Evolutionary conservation across 2,797 vertebrate genomes (phyloP).

Genomic region (Phalanger gymnotis): DNA sequence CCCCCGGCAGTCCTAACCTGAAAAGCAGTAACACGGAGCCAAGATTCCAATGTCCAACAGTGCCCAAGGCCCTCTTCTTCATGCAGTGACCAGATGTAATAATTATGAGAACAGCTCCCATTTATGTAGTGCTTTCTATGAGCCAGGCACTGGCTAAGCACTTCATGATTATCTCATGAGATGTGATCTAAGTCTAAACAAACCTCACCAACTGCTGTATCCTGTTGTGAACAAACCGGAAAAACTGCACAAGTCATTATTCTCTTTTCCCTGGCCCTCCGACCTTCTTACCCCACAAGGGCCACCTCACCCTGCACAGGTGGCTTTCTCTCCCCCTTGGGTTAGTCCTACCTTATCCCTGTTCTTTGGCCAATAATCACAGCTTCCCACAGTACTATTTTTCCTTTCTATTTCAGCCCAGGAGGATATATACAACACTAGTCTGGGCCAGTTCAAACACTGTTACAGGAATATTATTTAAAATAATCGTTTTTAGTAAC

Average conservation of each 20-base stretch:
- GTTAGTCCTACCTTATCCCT: not conserved
- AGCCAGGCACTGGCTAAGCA: too few species aligned
- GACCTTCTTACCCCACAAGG: not conserved
- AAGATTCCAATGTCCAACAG: not conserved
- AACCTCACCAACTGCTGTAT: not conserved
- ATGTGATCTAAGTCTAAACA: not conserved
- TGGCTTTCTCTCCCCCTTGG: not conserved
- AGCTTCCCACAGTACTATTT: not conserved
- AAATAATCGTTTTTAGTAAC: not conserved
- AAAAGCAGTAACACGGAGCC: not conserved
- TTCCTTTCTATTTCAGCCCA: not conserved
- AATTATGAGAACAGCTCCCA: not conserved
- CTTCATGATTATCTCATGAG: not conserved
- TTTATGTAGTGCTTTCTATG: too few species aligned
- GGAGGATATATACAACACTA: not conserved
- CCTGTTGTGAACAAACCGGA: not conserved
- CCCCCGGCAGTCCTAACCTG: not conserved
- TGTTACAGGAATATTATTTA: constrained; percentile 3
- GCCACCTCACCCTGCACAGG: not conserved
- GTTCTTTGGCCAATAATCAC: not conserved
- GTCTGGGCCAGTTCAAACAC: not conserved
- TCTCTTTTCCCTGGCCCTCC: not conserved
- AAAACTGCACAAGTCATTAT: not conserved
- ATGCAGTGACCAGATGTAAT: not conserved
- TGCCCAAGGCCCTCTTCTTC: too few species aligned